Percentiles rank a stretch among this genome's conserved stretches.
These are phyloP conservation scores for Mimas tiliae DNA, from an alignment of 2,888 invertebrate genomes.

Conservation along the genomic window DNA sequence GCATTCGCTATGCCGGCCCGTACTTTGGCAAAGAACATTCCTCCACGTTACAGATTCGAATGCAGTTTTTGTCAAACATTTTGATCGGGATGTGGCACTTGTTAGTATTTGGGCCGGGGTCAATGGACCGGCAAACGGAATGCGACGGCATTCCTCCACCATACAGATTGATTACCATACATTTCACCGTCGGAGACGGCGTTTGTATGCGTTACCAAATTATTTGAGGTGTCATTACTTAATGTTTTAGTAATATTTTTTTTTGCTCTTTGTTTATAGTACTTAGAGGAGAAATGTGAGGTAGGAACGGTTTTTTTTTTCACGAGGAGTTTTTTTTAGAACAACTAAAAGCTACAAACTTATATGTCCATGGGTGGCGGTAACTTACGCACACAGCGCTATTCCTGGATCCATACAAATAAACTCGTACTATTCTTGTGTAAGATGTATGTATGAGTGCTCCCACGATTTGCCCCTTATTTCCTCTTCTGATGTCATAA, in stretches of 20 bases:
- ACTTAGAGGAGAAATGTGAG: not conserved
- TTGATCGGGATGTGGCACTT: slow-evolving; percentile 17
- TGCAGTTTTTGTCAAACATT: slow-evolving; percentile 20
- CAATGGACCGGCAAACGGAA: slow-evolving; percentile 35
- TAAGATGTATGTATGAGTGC: no score
- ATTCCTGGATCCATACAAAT: no score
- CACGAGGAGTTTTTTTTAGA: no score
- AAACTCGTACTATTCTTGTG: no score
- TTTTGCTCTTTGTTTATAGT: not conserved
- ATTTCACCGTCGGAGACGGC: slow-evolving; percentile 25
- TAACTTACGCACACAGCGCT: no score
- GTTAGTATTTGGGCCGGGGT: slow-evolving; percentile 35
- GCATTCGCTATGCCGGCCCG: no score
- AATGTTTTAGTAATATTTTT: not conserved
- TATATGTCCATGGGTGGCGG: no score
- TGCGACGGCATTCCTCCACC: slow-evolving; percentile 41
- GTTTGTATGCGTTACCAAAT: not conserved
- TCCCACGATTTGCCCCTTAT: no score
- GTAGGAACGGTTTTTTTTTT: not conserved
- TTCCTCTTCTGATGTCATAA: no score
- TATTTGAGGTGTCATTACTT: not conserved
- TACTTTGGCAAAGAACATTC: not conserved
- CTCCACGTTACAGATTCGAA: slow-evolving; percentile 35
- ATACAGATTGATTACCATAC: slow-evolving; percentile 44
- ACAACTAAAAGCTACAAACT: no score